Conservation (phyloP, 2,888 invertebrate genomes). For the Andrena camellia region DNA sequence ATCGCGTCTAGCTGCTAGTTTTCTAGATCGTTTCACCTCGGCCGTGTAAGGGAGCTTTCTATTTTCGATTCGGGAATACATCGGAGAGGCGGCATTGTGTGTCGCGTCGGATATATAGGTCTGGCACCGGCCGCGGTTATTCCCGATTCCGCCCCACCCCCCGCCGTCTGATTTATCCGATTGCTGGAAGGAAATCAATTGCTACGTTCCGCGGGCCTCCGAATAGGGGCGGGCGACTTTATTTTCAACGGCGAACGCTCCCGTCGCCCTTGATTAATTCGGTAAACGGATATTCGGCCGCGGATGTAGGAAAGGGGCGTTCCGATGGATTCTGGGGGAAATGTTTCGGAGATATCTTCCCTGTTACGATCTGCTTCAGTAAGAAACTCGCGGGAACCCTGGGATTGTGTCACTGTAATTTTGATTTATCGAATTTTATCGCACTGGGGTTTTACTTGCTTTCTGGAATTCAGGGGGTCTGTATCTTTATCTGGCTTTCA, state of each 20-base stretch:
- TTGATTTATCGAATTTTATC: too few species aligned
- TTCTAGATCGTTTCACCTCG: conserved; percentile 65
- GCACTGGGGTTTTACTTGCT: too few species aligned
- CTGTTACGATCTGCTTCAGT: too few species aligned
- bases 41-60: conserved; percentile 52
- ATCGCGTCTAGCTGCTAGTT: conserved; percentile 53
- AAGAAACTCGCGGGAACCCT: too few species aligned
- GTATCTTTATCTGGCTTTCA: too few species aligned
- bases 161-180: conserved; percentile 58
- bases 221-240: conserved; percentile 16
- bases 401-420: too few species aligned
- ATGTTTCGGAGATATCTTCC: too few species aligned
- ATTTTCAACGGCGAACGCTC: neutral
- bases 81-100: conserved; percentile 39
- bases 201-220: conserved; percentile 17
- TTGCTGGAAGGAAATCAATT: conserved; percentile 59
- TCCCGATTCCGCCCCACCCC: conserved; percentile 40
- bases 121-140: conserved; percentile 30
- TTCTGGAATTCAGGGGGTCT: too few species aligned
- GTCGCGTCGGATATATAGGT: conserved; percentile 47
- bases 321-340: too few species aligned
- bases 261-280: conserved; percentile 18
- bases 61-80: conserved; percentile 55
- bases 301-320: too few species aligned
- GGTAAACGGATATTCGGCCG: neutral